phyloP scores from a whole-genome alignment of 2,797 vertebrate genomes.

The Chelon auratus region DNA sequence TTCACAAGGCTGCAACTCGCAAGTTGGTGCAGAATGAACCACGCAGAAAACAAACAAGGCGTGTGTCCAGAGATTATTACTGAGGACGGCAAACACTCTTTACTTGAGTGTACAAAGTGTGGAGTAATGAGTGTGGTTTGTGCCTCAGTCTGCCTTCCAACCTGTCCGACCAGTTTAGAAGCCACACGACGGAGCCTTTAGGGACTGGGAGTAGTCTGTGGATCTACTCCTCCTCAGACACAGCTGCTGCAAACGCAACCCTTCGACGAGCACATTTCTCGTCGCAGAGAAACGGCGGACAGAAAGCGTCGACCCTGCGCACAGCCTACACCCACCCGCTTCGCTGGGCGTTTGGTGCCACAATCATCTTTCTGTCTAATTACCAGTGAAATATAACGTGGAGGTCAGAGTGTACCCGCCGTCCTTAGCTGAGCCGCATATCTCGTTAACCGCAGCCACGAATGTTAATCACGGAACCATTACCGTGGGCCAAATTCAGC shows the following conservation, averaged over 20 bases:
- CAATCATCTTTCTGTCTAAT: slow-evolving; percentile 54
- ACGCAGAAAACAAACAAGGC: slow-evolving; percentile 45
- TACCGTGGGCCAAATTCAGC: slow-evolving; percentile 16
- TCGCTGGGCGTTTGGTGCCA: slow-evolving; percentile 15
- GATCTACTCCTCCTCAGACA: slow-evolving; percentile 22
- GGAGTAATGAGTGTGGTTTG: slow-evolving; percentile 25
- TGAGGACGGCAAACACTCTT: slow-evolving; percentile 47
- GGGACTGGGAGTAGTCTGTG: slow-evolving; percentile 61
- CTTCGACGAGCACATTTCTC: too few relatives aligned
- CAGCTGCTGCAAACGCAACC: slow-evolving; percentile 25
- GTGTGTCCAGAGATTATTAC: slow-evolving; percentile 30
- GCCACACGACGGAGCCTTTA: slow-evolving; percentile 45
- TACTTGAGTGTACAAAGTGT: slow-evolving; percentile 23
- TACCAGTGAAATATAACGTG: slow-evolving; percentile 40
- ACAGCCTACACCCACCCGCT: slow-evolving; percentile 20
- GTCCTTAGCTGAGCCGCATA: slow-evolving; percentile 33
- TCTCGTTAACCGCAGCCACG: slow-evolving; percentile 45
- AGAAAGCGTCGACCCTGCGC: background rate
- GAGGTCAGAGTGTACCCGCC: slow-evolving; percentile 48
- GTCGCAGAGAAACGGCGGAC: too few relatives aligned
- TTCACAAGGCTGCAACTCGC: slow-evolving; percentile 33
- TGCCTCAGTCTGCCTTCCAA: slow-evolving; percentile 59
- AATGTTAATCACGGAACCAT: slow-evolving; percentile 45
- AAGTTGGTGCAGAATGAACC: slow-evolving; percentile 31
- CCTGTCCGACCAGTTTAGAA: slow-evolving; percentile 79